Evolutionary conservation across 2,797 vertebrate species (phyloP).

Genomic region (Ispidina picta): DNA sequence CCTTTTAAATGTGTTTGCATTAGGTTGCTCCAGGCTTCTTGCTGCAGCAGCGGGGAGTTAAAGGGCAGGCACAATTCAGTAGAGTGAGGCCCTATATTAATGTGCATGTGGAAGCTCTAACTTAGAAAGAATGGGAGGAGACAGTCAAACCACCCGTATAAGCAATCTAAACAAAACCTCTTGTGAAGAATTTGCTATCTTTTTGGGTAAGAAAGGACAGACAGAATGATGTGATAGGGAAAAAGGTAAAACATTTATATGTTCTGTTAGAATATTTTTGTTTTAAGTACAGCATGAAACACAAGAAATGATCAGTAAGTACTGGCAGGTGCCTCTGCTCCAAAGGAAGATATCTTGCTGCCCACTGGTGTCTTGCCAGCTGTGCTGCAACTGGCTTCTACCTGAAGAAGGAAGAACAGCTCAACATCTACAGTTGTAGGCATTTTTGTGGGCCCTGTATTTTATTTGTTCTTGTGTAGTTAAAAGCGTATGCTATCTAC

Average conservation of each 20-base stretch:
- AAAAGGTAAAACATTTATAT: not conserved
- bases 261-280: not conserved
- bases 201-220: not conserved
- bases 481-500: not conserved
- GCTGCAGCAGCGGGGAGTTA: not conserved
- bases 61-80: not conserved
- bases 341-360: not conserved
- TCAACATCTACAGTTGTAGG: accelerated
- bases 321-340: not conserved
- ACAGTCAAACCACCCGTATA: accelerated
- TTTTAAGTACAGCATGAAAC: not conserved
- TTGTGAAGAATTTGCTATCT: not conserved
- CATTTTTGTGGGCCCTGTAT: not conserved
- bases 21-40: not conserved
- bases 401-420: not conserved
- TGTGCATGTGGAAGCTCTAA: not conserved
- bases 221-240: not conserved
- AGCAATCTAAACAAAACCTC: not conserved
- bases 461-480: not conserved
- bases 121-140: not conserved
- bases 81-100: not conserved
- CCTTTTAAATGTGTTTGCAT: not conserved
- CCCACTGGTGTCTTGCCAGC: not conserved
- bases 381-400: not conserved
- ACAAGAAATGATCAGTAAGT: not conserved